Evolutionary conservation across 1,140 invertebrate genomes (phyloP).

Genomic region (Rhynchophorus ferrugineus): DNA sequence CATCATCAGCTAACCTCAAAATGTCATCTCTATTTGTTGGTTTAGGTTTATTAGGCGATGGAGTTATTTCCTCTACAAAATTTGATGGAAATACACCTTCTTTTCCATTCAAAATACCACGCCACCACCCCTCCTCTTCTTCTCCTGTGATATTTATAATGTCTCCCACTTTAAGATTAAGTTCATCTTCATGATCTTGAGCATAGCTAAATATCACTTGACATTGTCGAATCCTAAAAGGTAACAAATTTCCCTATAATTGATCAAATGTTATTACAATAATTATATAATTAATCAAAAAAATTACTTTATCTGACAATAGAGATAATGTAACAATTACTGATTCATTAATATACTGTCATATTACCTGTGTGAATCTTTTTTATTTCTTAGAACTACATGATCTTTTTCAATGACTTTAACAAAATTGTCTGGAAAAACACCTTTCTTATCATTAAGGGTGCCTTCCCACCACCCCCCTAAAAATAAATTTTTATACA

Average conservation of each 20-base stretch:
- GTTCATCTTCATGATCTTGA: constrained; percentile 86
- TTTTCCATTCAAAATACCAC: constrained; percentile 64
- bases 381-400: constrained; percentile 27
- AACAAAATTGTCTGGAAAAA: constrained; percentile 98
- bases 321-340: too few species aligned
- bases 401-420: constrained; percentile 50
- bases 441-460: constrained; percentile 76
- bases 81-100: constrained; percentile 89
- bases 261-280: not conserved
- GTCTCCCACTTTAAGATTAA: constrained; percentile 78
- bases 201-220: constrained; percentile 85
- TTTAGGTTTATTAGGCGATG: constrained; percentile 22
- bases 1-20: constrained; percentile 24
- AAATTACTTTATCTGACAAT: too few species aligned
- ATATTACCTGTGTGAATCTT: constrained; percentile 20
- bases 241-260: not conserved
- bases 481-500: not conserved
- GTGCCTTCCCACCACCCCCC: constrained; percentile 97
- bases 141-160: constrained; percentile 81
- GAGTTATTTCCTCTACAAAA: constrained; percentile 71
- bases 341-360: too few species aligned
- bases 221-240: constrained; percentile 51
- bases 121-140: constrained; percentile 88
- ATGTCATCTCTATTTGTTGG: constrained; percentile 27
- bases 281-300: not conserved